Evolutionary conservation across 1,140 invertebrate species (phyloP).

Genomic region (Drosophila auraria): DNA sequence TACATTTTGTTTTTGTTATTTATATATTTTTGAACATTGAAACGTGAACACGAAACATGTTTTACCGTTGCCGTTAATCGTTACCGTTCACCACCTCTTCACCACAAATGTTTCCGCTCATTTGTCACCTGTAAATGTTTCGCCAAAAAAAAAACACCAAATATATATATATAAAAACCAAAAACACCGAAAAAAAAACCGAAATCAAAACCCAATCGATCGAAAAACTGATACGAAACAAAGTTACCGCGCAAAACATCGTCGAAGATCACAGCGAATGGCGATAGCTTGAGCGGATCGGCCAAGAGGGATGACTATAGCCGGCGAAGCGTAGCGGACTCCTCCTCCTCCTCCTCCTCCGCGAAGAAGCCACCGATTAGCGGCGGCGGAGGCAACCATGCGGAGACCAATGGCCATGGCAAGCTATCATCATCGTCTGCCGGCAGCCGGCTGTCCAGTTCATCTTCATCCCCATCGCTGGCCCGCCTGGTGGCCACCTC

Average conservation of each 20-base stretch:
- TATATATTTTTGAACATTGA: constrained; percentile 46
- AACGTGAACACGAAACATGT: constrained; percentile 44
- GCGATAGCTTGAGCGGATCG: constrained; percentile 33
- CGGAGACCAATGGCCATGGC: constrained; percentile 29
- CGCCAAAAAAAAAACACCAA: constrained; percentile 37
- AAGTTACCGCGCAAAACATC: constrained; percentile 63
- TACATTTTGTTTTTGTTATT: constrained; percentile 60
- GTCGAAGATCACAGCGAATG: constrained; percentile 36
- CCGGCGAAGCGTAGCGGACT: constrained; percentile 38
- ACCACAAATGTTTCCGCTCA: constrained; percentile 47
- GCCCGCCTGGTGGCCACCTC: constrained; percentile 83
- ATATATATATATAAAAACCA: constrained; percentile 4
- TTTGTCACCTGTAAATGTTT: constrained; percentile 69
- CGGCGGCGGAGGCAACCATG: constrained; percentile 16
- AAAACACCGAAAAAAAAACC: constrained; percentile 29
- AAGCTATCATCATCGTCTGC: constrained; percentile 40
- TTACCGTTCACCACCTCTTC: constrained; percentile 32
- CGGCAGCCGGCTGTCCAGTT: constrained; percentile 75
- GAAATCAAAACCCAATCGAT: constrained; percentile 22
- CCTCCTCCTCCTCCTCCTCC: not conserved
- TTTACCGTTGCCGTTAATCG: constrained; percentile 41
- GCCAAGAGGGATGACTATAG: constrained; percentile 53
- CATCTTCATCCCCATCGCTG: constrained; percentile 84
- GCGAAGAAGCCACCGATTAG: constrained; percentile 56
- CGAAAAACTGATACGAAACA: constrained; percentile 19